phyloP scores from a whole-genome alignment of 2,797 vertebrate genomes.

The Cheirogaleus major region DNA sequence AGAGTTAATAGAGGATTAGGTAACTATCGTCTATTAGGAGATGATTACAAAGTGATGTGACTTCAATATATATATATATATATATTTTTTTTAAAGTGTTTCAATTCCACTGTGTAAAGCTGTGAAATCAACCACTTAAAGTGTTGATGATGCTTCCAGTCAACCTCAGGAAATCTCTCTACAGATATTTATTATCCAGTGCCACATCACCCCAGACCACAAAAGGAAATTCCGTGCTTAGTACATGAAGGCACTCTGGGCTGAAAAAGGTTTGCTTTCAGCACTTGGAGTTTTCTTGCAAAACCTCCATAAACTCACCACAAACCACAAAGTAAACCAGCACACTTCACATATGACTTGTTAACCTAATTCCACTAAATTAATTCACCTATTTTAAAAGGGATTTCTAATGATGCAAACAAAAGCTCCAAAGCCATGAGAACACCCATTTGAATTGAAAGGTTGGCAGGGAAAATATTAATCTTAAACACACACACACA shows the following conservation, averaged over 20 bases:
- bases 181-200: conserved; percentile 83
- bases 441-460: conserved; percentile 72
- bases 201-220: conserved; percentile 81
- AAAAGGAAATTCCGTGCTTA: conserved; percentile 86
- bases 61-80: conserved; percentile 9
- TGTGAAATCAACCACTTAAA: conserved; percentile 74
- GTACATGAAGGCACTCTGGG: conserved; percentile 74
- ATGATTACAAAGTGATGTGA: conserved; percentile 17
- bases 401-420: conserved; percentile 82
- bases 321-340: conserved; percentile 86
- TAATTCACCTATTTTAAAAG: conserved; percentile 78
- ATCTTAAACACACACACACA: conserved; percentile 58
- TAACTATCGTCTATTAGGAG: conserved; percentile 13
- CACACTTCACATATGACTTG: conserved; percentile 79
- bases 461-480: conserved; percentile 80
- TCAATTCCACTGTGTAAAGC: conserved; percentile 64
- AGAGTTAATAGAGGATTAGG: conserved; percentile 7
- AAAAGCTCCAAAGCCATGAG: conserved; percentile 72
- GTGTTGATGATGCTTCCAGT: conserved; percentile 67
- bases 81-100: conserved; percentile 17
- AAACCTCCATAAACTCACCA: conserved; percentile 86
- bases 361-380: conserved; percentile 84
- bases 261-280: conserved; percentile 82
- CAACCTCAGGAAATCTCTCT: conserved; percentile 82
- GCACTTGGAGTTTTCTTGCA: conserved; percentile 82